A percentile compares a stretch with the other conserved stretches of the same genome.
Evolutionary conservation across 2,888 invertebrate genomes (phyloP).

Genomic region (Apocheima hispidaria): DNA sequence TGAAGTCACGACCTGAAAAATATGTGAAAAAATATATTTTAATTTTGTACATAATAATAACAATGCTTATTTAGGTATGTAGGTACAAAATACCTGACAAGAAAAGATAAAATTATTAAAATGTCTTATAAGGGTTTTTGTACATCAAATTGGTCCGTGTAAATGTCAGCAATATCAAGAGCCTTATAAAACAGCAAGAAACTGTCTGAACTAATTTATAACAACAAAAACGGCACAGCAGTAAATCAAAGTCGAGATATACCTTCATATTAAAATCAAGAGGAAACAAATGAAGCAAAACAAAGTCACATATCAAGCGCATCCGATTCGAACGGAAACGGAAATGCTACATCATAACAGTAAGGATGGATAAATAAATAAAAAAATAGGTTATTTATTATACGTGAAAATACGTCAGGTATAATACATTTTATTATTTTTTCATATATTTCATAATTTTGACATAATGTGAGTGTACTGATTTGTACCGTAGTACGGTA

Average conservation of each 20-base stretch:
- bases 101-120: not conserved
- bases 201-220: slow-evolving; percentile 2
- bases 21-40: too few species aligned
- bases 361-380: slow-evolving; percentile 17
- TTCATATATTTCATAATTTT: too few species aligned
- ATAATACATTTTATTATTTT: too few species aligned
- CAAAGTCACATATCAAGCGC: slow-evolving; percentile 69
- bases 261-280: slow-evolving; percentile 45
- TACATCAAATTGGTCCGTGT: not conserved
- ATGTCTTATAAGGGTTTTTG: not conserved
- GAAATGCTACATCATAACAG: slow-evolving; percentile 44
- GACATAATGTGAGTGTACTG: too few species aligned
- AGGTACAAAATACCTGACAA: not conserved
- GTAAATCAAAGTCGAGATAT: slow-evolving; percentile 28
- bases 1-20: too few species aligned
- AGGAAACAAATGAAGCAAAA: slow-evolving; percentile 60
- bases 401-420: too few species aligned
- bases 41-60: too few species aligned
- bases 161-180: slow-evolving; percentile 4
- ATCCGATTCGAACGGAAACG: slow-evolving; percentile 64
- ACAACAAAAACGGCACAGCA: slow-evolving; percentile 16
- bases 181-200: slow-evolving; percentile 9
- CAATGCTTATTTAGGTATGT: too few species aligned
- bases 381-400: too few species aligned
- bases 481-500: too few species aligned